Conservation (phyloP, 2,888 invertebrate genomes). For the Anthoptus insignis region DNA sequence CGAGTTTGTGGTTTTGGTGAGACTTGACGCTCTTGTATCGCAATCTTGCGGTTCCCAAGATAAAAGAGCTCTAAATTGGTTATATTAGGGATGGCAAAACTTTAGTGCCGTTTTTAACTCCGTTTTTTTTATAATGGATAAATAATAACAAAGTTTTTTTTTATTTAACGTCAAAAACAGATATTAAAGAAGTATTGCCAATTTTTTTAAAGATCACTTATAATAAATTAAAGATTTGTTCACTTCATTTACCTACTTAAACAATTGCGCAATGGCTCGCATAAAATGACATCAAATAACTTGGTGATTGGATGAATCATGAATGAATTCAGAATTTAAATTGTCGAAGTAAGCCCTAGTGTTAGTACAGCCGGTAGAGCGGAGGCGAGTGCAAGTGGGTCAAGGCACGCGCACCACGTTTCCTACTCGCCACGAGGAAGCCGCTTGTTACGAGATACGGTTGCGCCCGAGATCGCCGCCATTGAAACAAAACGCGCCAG, state of each 20-base stretch:
- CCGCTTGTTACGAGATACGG: slow-evolving; percentile 62
- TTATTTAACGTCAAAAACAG: too few relatives aligned
- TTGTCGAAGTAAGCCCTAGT: slow-evolving; percentile 6
- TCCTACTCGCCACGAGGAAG: slow-evolving; percentile 80
- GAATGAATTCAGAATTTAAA: not conserved
- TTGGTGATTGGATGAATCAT: too few relatives aligned
- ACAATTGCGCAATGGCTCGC: too few relatives aligned
- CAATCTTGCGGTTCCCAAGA: slow-evolving; percentile 60
- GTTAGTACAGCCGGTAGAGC: slow-evolving; percentile 41
- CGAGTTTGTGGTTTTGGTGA: not conserved
- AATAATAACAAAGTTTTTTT: too few relatives aligned
- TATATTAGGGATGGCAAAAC: slow-evolving; percentile 10
- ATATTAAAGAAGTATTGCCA: too few relatives aligned
- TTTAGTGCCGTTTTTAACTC: too few relatives aligned
- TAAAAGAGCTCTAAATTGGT: slow-evolving; percentile 55
- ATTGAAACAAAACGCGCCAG: slow-evolving; percentile 49
- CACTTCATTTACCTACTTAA: too few relatives aligned
- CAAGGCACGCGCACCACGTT: slow-evolving; percentile 77
- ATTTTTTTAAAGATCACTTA: too few relatives aligned
- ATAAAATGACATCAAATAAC: not conserved
- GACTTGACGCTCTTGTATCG: slow-evolving; percentile 60
- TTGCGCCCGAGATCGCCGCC: slow-evolving; percentile 56
- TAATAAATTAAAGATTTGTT: too few relatives aligned
- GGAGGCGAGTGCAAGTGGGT: slow-evolving; percentile 69
- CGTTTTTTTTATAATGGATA: too few relatives aligned